Evolutionary conservation across 2,888 invertebrate species (phyloP).

Genomic region (Orthosia cruda): DNA sequence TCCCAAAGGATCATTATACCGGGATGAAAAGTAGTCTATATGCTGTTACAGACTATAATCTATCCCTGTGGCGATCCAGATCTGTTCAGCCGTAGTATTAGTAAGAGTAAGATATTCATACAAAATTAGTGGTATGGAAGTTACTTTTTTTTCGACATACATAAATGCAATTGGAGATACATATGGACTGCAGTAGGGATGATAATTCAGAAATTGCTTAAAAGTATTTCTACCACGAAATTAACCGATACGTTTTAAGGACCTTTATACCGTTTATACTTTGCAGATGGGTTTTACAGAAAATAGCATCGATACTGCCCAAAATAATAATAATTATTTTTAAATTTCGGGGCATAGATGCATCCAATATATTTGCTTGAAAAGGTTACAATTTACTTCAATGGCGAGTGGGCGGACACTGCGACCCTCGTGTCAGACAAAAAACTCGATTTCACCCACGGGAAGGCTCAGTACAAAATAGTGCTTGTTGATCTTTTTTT

Average conservation of each 20-base stretch:
- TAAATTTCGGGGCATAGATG: slow-evolving; percentile 5
- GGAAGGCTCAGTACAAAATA: slow-evolving; percentile 6
- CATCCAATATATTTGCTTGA: slow-evolving; percentile 3
- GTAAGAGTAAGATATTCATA: too few relatives aligned
- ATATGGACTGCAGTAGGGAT: not conserved
- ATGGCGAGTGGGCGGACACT: slow-evolving; percentile 37
- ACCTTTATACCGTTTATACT: too few relatives aligned
- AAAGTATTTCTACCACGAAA: not conserved
- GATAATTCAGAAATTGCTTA: not conserved
- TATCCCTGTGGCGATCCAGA: too few relatives aligned
- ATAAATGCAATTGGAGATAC: too few relatives aligned
- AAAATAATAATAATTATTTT: slow-evolving; percentile 12
- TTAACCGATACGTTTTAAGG: not conserved
- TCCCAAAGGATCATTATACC: too few relatives aligned
- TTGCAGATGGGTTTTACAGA: not conserved
- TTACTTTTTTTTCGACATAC: too few relatives aligned
- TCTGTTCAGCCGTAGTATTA: too few relatives aligned
- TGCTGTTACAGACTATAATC: too few relatives aligned
- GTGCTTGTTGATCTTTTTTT: slow-evolving; percentile 17
- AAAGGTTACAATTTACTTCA: slow-evolving; percentile 23
- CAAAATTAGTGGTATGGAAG: too few relatives aligned
- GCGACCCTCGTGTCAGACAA: slow-evolving; percentile 13
- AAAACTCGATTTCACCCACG: slow-evolving; percentile 22
- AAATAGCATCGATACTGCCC: not conserved
- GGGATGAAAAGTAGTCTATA: too few relatives aligned